Percentiles rank a stretch among this genome's conserved stretches.
phyloP scores from a whole-genome alignment of 2,113 vertebrate genomes.

The Petaurus breviceps region DNA sequence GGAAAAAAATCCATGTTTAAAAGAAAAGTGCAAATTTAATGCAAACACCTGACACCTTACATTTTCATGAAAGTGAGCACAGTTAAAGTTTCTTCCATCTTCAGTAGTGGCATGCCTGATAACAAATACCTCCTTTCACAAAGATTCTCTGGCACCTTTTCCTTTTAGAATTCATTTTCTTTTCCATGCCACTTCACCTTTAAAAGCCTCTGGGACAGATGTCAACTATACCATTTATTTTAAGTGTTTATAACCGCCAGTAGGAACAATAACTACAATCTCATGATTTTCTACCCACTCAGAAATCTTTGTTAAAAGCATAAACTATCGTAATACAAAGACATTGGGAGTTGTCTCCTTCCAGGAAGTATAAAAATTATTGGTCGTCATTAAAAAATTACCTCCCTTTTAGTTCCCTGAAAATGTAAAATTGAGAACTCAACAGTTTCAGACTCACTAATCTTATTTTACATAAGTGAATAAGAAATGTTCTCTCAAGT shows the following conservation, averaged over 20 bases:
- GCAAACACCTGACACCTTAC: not conserved
- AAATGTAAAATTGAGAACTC: conserved; percentile 18
- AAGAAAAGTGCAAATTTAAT: not conserved
- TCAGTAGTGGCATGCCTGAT: not conserved
- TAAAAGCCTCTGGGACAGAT: not conserved
- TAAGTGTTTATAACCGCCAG: conserved; percentile 37
- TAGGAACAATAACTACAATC: conserved; percentile 1
- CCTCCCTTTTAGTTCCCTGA: not conserved
- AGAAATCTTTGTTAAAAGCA: not conserved
- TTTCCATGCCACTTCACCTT: conserved; percentile 34
- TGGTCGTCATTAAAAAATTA: conserved; percentile 2
- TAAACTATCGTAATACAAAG: conserved; percentile 15
- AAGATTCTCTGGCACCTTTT: not conserved
- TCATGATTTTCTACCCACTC: not conserved
- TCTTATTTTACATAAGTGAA: conserved; percentile 30
- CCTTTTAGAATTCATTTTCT: conserved; percentile 22
- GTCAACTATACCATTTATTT: conserved; percentile 32
- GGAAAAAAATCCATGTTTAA: not conserved
- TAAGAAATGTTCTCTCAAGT: conserved; percentile 16
- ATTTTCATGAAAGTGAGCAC: not conserved
- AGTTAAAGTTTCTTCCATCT: not conserved
- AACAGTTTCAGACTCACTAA: conserved; percentile 4
- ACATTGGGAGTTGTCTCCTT: not conserved
- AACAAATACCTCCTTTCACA: not conserved
- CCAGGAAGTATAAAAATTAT: conserved; percentile 2